Percentiles rank a stretch among this genome's conserved stretches.
Evolutionary conservation across 2,888 invertebrate species (phyloP).

Genomic region (Heliconius ethilla): DNA sequence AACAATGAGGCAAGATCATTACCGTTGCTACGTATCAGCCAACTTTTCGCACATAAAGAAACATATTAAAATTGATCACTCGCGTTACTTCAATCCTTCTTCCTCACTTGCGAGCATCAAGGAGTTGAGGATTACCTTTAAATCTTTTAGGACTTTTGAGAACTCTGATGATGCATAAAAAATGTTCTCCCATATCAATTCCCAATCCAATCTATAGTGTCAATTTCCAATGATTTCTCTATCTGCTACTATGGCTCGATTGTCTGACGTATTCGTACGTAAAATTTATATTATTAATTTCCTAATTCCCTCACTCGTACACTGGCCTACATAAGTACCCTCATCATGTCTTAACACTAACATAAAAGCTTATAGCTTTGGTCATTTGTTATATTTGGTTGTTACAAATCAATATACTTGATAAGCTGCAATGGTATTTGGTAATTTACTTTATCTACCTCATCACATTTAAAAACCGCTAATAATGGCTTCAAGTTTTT

Average conservation of each 20-base stretch:
- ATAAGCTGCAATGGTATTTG: slow-evolving; percentile 61
- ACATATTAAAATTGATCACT: slow-evolving; percentile 27
- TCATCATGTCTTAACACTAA: slow-evolving; percentile 49
- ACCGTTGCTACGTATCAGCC: slow-evolving; percentile 56
- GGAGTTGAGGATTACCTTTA: slow-evolving; percentile 9
- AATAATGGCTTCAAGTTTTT: slow-evolving; percentile 20
- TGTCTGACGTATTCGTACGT: slow-evolving; percentile 43
- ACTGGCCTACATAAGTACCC: slow-evolving; percentile 48
- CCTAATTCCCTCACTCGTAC: slow-evolving; percentile 41
- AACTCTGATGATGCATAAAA: background rate
- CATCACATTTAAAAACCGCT: slow-evolving; percentile 41
- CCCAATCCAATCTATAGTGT: background rate
- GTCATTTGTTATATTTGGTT: slow-evolving; percentile 75
- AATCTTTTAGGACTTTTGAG: background rate
- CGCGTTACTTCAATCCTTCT: background rate
- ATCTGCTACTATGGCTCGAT: slow-evolving; percentile 29
- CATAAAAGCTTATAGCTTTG: slow-evolving; percentile 78
- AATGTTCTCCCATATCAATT: background rate
- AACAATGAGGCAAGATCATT: slow-evolving; percentile 65
- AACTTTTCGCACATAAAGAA: slow-evolving; percentile 40
- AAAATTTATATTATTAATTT: slow-evolving; percentile 35
- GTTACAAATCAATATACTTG: slow-evolving; percentile 64
- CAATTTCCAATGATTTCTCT: slow-evolving; percentile 27
- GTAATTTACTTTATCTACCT: slow-evolving; percentile 48
- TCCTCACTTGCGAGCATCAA: background rate